A percentile compares a stretch with the other conserved stretches of the same genome.
Evolutionary conservation across 2,888 invertebrate genomes (phyloP).

Genomic region (Caenorhabditis afra): DNA sequence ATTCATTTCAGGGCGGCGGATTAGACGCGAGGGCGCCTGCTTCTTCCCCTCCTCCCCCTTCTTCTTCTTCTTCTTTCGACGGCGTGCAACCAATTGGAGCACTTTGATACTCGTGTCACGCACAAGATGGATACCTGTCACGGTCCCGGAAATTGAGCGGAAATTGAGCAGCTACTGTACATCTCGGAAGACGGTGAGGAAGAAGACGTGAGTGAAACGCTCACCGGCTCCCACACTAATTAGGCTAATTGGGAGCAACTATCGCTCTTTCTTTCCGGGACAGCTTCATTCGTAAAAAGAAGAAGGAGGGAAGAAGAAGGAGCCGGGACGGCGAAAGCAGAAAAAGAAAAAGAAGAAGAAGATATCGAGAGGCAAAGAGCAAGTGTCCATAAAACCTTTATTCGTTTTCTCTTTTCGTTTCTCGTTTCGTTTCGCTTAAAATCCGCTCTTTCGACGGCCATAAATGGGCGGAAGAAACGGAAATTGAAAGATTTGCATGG

Average conservation of each 20-base stretch:
- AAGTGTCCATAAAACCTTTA: conserved; percentile 25
- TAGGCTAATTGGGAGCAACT: conserved; percentile 10
- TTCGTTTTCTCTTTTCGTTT: conserved; percentile 18
- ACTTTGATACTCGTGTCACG: conserved; percentile 16
- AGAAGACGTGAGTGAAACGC: background rate
- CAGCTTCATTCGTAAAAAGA: background rate
- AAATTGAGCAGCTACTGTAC: too few species aligned
- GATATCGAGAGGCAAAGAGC: background rate
- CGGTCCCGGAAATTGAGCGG: background rate
- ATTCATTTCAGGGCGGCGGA: conserved; percentile 57
- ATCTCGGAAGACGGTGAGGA: too few species aligned
- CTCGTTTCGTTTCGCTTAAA: conserved; percentile 15
- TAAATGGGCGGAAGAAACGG: conserved; percentile 7
- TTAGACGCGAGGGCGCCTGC: conserved; percentile 27
- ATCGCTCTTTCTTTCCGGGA: background rate
- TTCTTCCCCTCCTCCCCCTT: too few species aligned
- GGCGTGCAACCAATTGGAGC: conserved; percentile 26
- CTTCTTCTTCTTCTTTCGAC: too few species aligned
- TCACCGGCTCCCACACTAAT: conserved; percentile 2
- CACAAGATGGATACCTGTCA: conserved; percentile 30
- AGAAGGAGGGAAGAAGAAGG: background rate
- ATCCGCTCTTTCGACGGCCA: background rate
- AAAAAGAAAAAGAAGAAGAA: background rate
- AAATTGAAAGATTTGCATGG: conserved; percentile 13
- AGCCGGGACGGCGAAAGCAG: too few species aligned